Evolutionary conservation across 2,888 invertebrate species (phyloP), one percentile per base, ranked within the genome.

Genomic region (Mythimna impura): DNA sequence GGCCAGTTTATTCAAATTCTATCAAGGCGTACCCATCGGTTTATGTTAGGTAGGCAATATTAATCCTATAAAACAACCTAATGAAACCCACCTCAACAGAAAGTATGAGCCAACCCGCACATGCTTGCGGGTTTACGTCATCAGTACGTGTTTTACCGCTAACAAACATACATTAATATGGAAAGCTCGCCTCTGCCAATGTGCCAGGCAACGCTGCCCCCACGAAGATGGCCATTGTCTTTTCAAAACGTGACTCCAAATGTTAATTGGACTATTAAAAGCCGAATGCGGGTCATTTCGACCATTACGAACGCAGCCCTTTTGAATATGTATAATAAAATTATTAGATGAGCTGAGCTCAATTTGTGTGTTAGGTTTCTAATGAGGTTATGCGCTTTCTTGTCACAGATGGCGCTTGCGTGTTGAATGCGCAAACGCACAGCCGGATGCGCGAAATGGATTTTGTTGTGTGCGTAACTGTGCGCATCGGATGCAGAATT

Each of bases 291-390:
- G 96, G 96, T 96, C 96, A 96, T 95, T 95, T 94, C 91, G 88
- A 90, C 94, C 96, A 95, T 96, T 95, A 95, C 95, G 86, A 86
- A 88, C 87, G 91, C 86, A 93, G 94, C 94, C 95, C 94, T 94
- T 96, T 96, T 96, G 96, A 96, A 96, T 96, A 96, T 96, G 95
- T 96, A 96, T 95, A 96, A 92, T 94, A 95, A 95, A 93, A 96
- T 96, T 96, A 96, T 95, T 96, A 94, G 94, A 94, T 94, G 92
- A 92, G 92, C 90, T 91, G 92, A 88, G 90, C 91, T 94, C 95
- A 95, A 95, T 96, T 95, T 94, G 93, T 93, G 92, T 93, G 94
- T 93, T 93, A 93, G 95, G 93, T 94, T 94, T 95, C 94, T 96
- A 96, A 96, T 96, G 94, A 95, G 96, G 96, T 95, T 95, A 95